These are phyloP conservation scores for Aporrectodea caliginosa DNA, from an alignment of 1,140 invertebrate species.

Conservation along the genomic window DNA sequence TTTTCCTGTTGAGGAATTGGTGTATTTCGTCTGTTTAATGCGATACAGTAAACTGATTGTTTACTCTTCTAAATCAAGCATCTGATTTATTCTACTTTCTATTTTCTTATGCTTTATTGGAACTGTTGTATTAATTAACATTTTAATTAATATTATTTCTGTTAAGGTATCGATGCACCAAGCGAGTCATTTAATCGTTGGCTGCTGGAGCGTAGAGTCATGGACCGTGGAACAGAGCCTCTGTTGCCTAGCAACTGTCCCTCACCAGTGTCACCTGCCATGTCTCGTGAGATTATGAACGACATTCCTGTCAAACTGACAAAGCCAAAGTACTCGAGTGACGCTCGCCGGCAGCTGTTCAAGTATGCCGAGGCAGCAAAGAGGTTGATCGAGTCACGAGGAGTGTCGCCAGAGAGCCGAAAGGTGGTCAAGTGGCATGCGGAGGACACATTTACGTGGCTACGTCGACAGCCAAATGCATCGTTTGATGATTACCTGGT, in stretches of 20 bases:
- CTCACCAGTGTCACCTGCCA: conserved; percentile 81
- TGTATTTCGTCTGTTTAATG: no score
- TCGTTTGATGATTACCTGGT: conserved; percentile 80
- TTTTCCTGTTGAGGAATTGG: no score
- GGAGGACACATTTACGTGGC: conserved; percentile 93
- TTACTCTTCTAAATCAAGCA: no score
- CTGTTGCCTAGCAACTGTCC: conserved; percentile 84
- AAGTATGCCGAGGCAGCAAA: conserved; percentile 94
- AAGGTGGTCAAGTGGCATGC: conserved; percentile 99
- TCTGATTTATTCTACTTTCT: no score
- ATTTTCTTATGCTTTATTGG: no score
- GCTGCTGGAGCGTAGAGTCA: conserved; percentile 90
- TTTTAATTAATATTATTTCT: conserved; percentile 10
- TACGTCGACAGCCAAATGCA: conserved; percentile 86
- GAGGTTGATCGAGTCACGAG: conserved; percentile 61
- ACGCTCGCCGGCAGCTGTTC: conserved; percentile 91
- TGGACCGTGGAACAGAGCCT: conserved; percentile 74
- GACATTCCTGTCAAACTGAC: conserved; percentile 94
- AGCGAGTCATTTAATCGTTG: conserved; percentile 94
- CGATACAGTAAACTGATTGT: no score
- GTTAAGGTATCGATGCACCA: conserved; percentile 80
- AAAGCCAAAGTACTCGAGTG: conserved; percentile 88
- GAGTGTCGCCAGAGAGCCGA: conserved; percentile 84
- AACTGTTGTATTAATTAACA: neutral
- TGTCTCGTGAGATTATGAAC: conserved; percentile 98